phyloP scores from a whole-genome alignment of 2,113 vertebrate genomes.

The Vulpes ferrilata region DNA sequence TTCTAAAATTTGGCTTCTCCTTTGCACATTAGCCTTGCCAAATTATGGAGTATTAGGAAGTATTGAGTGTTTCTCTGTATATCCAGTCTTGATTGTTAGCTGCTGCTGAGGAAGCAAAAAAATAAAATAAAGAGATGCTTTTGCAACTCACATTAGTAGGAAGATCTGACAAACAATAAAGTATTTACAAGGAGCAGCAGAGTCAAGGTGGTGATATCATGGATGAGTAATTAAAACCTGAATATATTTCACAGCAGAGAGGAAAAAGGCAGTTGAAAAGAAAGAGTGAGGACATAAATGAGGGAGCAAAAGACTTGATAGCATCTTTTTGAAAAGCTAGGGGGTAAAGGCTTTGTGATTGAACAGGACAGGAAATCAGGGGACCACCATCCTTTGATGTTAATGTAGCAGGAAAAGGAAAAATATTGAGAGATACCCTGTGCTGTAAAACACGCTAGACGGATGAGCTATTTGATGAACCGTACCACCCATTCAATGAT shows the following conservation, averaged over 20 bases:
- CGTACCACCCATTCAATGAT: neutral
- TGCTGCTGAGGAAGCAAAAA: neutral
- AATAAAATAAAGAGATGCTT: neutral
- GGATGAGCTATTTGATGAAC: neutral
- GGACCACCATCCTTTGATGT: neutral
- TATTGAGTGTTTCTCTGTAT: neutral
- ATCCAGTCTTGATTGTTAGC: neutral
- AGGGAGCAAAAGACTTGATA: neutral
- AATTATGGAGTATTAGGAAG: constrained; percentile 34
- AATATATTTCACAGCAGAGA: neutral
- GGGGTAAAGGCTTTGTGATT: neutral
- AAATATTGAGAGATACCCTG: neutral
- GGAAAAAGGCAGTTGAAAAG: neutral
- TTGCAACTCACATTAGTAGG: neutral
- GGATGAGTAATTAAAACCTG: neutral
- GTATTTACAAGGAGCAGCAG: neutral
- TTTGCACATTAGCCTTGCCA: neutral
- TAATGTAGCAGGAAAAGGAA: neutral
- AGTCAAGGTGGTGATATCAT: neutral
- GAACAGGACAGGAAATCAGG: neutral
- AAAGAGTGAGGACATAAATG: neutral
- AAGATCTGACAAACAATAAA: neutral
- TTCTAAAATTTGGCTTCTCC: neutral
- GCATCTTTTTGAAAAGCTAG: neutral
- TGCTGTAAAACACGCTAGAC: constrained; percentile 15